A percentile compares a stretch with the other conserved stretches of the same genome.
These are phyloP conservation scores for Oceanodroma leucorhoa DNA, from an alignment of 2,797 vertebrate species.

Conservation along the genomic window DNA sequence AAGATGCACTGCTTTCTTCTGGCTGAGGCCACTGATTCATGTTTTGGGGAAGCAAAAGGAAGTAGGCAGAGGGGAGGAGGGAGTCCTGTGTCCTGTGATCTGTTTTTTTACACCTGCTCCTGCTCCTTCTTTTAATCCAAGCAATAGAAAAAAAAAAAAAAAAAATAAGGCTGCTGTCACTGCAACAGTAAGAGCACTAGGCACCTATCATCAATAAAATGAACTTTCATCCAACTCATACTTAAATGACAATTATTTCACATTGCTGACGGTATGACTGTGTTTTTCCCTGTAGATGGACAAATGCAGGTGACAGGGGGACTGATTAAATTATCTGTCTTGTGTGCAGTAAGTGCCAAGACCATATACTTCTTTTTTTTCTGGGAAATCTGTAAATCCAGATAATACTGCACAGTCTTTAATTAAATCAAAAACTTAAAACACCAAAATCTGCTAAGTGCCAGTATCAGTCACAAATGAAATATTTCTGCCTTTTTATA, in stretches of 20 bases:
- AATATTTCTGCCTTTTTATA: background rate
- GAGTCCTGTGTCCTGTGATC: background rate
- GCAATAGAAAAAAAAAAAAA: background rate
- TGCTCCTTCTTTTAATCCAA: conserved; percentile 38
- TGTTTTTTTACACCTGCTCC: background rate
- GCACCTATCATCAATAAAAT: conserved; percentile 35
- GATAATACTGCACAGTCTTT: background rate
- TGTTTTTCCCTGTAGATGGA: conserved; percentile 38
- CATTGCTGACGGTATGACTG: conserved; percentile 70
- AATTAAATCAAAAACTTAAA: conserved; percentile 24
- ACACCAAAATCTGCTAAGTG: background rate
- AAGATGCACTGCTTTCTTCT: conserved; percentile 24
- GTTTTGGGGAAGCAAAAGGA: background rate
- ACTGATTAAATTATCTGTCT: conserved; percentile 43
- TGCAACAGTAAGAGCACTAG: conserved; percentile 6
- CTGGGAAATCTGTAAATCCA: background rate
- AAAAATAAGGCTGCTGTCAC: background rate
- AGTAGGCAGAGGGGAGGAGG: background rate
- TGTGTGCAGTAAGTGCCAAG: background rate
- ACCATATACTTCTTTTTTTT: background rate
- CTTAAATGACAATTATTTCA: conserved; percentile 71
- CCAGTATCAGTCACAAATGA: background rate
- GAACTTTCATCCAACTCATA: conserved; percentile 44
- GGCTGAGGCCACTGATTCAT: background rate
- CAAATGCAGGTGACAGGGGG: background rate